phyloP scores from a whole-genome alignment of 2,113 vertebrate species.

The Melospiza melodia region DNA sequence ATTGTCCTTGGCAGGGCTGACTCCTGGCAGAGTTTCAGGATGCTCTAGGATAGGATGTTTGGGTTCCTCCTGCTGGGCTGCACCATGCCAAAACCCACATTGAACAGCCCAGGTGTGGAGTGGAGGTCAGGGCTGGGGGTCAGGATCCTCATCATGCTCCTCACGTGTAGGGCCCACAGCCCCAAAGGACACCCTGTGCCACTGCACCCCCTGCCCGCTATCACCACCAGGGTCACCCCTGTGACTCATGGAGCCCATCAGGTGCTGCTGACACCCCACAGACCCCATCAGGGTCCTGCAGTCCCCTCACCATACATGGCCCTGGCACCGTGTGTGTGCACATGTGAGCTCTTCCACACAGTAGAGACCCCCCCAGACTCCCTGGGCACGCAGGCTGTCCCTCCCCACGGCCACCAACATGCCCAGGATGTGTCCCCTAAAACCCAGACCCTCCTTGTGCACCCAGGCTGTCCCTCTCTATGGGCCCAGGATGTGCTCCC shows the following conservation, averaged over 20 bases:
- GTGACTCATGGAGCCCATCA: background rate
- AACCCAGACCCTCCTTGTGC: background rate
- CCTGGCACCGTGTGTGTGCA: accelerated
- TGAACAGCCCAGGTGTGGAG: background rate
- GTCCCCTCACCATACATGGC: accelerated
- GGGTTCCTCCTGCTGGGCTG: background rate
- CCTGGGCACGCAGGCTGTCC: no score
- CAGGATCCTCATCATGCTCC: accelerated
- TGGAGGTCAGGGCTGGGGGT: background rate
- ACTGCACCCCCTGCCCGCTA: background rate
- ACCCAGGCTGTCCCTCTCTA: accelerated
- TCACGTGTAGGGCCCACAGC: accelerated
- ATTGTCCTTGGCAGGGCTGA: background rate
- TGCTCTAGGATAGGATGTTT: background rate
- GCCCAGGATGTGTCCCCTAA: no score
- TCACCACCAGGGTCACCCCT: background rate
- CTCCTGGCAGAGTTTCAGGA: background rate
- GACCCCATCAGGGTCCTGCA: accelerated
- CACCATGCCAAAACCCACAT: background rate
- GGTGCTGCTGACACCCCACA: accelerated
- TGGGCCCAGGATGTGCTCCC: no score
- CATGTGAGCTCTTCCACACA: accelerated
- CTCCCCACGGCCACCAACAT: no score
- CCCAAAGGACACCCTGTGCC: accelerated
- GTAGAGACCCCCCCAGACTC: no score